Percentiles rank a stretch among this genome's conserved stretches.
Conservation (phyloP, 2,113 vertebrate genomes). For the Phasianus colchicus region DNA sequence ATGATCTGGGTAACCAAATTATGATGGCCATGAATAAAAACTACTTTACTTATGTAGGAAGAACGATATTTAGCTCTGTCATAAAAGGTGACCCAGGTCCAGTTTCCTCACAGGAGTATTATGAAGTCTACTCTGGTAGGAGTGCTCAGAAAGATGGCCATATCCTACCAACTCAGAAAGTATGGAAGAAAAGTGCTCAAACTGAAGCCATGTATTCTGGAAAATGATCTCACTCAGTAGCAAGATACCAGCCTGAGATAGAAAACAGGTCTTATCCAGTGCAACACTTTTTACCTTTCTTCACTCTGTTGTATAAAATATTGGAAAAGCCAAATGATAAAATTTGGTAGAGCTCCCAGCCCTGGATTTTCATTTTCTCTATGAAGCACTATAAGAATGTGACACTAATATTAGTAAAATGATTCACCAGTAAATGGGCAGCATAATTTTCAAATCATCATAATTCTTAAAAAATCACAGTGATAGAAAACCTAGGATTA, state of each 20-base stretch:
- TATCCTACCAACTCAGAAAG: neutral
- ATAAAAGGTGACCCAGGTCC: neutral
- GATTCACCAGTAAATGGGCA: neutral
- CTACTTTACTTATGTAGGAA: neutral
- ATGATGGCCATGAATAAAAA: neutral
- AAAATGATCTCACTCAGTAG: neutral
- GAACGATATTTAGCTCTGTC: neutral
- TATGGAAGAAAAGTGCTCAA: neutral
- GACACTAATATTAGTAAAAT: neutral
- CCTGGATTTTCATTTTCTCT: neutral
- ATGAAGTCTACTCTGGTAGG: neutral
- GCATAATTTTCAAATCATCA: neutral
- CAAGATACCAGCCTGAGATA: neutral
- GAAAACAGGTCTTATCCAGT: neutral
- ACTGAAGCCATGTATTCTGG: neutral
- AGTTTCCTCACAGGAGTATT: neutral
- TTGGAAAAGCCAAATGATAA: neutral
- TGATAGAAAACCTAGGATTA: neutral
- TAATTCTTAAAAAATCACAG: neutral
- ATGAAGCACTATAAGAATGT: neutral
- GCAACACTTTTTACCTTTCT: neutral
- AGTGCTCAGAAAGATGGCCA: neutral
- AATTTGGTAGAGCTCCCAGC: neutral
- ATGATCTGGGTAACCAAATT: neutral
- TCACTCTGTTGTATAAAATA: conserved; percentile 1